Conservation (phyloP, 1,140 invertebrate species). For the Drosophila willistoni region DNA sequence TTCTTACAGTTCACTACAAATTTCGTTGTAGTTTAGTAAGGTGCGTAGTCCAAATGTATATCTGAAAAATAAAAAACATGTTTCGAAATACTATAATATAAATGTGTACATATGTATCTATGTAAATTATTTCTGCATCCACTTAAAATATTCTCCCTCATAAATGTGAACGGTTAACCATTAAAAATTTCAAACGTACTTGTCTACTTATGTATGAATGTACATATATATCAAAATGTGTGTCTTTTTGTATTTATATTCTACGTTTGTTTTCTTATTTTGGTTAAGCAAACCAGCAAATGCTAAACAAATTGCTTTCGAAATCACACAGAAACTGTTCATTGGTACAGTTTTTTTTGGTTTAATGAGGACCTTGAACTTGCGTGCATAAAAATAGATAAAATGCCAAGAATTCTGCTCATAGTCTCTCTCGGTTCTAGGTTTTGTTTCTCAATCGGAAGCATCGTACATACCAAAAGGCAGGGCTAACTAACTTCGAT, state of each 20-base stretch:
- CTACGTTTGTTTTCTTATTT: neutral
- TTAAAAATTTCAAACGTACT: no score
- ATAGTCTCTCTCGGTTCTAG: no score
- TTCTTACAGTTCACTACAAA: conserved; percentile 25
- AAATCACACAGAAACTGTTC: conserved; percentile 67
- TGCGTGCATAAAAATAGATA: conserved; percentile 62
- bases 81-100: neutral
- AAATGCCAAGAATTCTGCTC: neutral
- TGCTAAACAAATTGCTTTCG: conserved; percentile 51
- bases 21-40: conserved; percentile 20
- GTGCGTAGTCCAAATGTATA: conserved; percentile 10
- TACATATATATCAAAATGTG: no score
- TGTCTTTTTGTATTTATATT: neutral
- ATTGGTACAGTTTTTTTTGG: conserved; percentile 45
- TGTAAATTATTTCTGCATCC: no score
- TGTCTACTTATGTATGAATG: no score
- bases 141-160: no score
- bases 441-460: no score
- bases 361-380: conserved; percentile 68
- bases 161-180: no score
- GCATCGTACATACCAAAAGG: no score
- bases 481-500: no score
- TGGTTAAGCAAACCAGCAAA: conserved; percentile 27
- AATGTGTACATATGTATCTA: neutral
- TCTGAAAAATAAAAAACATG: conserved; percentile 3